These are phyloP conservation scores for Camponotus floridanus DNA, from an alignment of 1,140 invertebrate species.

Conservation along the genomic window DNA sequence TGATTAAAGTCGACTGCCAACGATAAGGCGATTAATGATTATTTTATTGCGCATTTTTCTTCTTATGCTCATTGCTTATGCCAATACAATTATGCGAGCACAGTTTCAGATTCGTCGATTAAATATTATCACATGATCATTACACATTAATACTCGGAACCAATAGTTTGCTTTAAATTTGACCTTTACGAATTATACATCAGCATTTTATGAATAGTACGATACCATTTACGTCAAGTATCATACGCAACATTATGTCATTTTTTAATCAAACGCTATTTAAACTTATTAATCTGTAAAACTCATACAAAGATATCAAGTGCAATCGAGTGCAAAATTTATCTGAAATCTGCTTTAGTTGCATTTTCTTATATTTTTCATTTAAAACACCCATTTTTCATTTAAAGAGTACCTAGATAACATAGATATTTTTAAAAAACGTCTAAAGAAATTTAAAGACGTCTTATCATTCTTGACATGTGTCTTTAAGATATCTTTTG, in stretches of 20 bases:
- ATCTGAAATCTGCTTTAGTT: neutral
- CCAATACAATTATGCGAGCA: conserved; percentile 3
- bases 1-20: conserved; percentile 33
- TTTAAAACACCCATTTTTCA: neutral
- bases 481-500: no score
- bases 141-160: neutral
- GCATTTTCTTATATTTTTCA: neutral
- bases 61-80: neutral
- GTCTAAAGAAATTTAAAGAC: no score
- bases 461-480: no score
- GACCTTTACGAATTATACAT: neutral
- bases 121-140: conserved; percentile 38
- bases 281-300: neutral
- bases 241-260: neutral
- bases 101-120: neutral
- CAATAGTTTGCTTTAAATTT: neutral
- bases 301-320: neutral
- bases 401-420: no score
- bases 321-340: neutral
- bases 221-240: neutral
- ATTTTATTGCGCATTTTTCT: conserved; percentile 5
- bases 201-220: neutral
- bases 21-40: conserved; percentile 37
- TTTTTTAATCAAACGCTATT: neutral
- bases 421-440: no score